phyloP scores from a whole-genome alignment of 2,888 invertebrate genomes.

The Thereva unica region DNA sequence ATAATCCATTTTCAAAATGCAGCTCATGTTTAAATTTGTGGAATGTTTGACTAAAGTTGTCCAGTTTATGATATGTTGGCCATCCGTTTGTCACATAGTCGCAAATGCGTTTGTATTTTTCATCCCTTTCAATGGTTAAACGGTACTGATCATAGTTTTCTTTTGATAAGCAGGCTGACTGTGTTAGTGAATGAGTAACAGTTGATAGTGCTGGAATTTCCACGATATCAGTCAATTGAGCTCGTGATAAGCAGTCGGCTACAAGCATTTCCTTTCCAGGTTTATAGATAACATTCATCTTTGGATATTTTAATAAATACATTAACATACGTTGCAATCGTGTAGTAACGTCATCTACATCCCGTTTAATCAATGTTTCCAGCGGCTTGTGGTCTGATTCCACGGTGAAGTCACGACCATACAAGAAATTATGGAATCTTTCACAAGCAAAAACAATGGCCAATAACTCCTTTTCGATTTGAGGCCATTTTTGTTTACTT shows the following conservation, averaged over 20 bases:
- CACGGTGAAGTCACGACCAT: slow-evolving; percentile 45
- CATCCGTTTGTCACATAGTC: slow-evolving; percentile 35
- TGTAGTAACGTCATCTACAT: slow-evolving; percentile 47
- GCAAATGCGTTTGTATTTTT: neutral
- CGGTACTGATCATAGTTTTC: slow-evolving; percentile 34
- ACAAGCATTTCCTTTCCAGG: slow-evolving; percentile 47
- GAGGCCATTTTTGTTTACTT: slow-evolving; percentile 50
- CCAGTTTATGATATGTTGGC: slow-evolving; percentile 40
- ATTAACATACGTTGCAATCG: slow-evolving; percentile 48
- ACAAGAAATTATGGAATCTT: slow-evolving; percentile 50
- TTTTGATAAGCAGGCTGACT: slow-evolving; percentile 36
- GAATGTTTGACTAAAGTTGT: slow-evolving; percentile 19
- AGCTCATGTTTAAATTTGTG: neutral
- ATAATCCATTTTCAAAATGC: slow-evolving; percentile 31
- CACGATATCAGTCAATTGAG: slow-evolving; percentile 39
- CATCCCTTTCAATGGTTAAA: neutral
- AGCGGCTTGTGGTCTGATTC: slow-evolving; percentile 51
- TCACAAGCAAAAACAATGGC: slow-evolving; percentile 49
- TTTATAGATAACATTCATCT: slow-evolving; percentile 43
- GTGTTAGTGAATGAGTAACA: slow-evolving; percentile 39
- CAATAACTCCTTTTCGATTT: slow-evolving; percentile 54
- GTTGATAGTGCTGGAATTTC: slow-evolving; percentile 33
- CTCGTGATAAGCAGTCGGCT: slow-evolving; percentile 47
- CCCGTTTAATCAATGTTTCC: slow-evolving; percentile 46
- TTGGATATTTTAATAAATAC: slow-evolving; percentile 47